Evolutionary conservation across 2,797 vertebrate genomes (phyloP).

Genomic region (Propithecus deckenii): DNA sequence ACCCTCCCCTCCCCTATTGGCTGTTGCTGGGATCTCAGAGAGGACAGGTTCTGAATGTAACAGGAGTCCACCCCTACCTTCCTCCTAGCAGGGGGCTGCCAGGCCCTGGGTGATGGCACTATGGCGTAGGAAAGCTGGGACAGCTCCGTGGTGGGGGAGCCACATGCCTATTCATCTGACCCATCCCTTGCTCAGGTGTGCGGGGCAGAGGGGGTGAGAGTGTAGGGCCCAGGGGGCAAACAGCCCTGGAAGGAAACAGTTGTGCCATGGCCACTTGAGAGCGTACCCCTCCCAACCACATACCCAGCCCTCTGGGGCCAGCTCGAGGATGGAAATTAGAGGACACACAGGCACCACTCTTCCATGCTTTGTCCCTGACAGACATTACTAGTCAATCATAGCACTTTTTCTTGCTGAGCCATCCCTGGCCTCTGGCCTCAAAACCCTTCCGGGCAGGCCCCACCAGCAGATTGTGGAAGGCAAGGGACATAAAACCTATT

Average conservation of each 20-base stretch:
- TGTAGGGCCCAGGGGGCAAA: not conserved
- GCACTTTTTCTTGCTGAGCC: not conserved
- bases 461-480: not conserved
- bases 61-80: not conserved
- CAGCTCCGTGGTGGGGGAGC: not conserved
- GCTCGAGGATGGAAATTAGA: not conserved
- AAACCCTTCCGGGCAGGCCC: not conserved
- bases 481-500: not conserved
- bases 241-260: not conserved
- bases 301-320: not conserved
- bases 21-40: not conserved
- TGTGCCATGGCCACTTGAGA: not conserved
- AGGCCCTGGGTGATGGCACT: not conserved
- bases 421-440: not conserved
- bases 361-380: not conserved
- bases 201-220: not conserved
- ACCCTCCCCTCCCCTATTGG: not conserved
- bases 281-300: not conserved
- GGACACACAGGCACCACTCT: not conserved
- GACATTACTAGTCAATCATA: slow-evolving; percentile 11
- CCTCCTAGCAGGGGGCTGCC: not conserved
- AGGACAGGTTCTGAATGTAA: not conserved
- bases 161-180: not conserved
- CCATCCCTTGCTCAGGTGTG: not conserved
- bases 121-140: not conserved